Percentiles rank a stretch among this genome's conserved stretches.
Conservation (phyloP, 2,888 invertebrate genomes). For the Hesperia comma region DNA sequence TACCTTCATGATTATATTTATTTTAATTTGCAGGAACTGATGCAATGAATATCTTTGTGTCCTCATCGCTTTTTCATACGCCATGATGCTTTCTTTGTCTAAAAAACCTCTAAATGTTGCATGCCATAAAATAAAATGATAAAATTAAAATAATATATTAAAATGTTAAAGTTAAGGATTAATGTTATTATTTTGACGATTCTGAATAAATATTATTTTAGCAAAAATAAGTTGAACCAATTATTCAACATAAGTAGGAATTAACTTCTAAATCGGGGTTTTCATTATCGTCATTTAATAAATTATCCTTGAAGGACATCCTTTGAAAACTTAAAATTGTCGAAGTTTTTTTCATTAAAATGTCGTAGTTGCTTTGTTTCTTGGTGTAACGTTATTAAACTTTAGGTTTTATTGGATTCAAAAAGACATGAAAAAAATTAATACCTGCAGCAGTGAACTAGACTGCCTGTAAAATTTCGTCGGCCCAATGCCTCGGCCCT, state of each 20-base stretch:
- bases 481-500: too few relatives aligned
- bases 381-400: background rate
- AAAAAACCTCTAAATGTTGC: conserved; percentile 56
- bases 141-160: conserved; percentile 41
- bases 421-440: background rate
- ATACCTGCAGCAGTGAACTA: conserved; percentile 13
- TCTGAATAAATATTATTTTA: conserved; percentile 4
- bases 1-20: too few relatives aligned
- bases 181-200: conserved; percentile 14
- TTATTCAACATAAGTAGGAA: too few relatives aligned
- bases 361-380: conserved; percentile 6
- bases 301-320: conserved; percentile 3
- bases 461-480: conserved; percentile 1
- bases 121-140: conserved; percentile 57
- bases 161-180: conserved; percentile 9
- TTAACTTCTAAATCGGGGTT: background rate
- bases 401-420: background rate
- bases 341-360: background rate
- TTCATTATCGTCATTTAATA: conserved; percentile 25
- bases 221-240: too few relatives aligned
- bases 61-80: conserved; percentile 33
- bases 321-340: background rate
- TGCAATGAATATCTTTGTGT: conserved; percentile 1
- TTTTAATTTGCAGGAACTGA: conserved; percentile 19
- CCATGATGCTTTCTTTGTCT: conserved; percentile 26